Base-by-base conservation (phyloP, 23 tunicate species). In the Oikopleura albicans region DNA sequence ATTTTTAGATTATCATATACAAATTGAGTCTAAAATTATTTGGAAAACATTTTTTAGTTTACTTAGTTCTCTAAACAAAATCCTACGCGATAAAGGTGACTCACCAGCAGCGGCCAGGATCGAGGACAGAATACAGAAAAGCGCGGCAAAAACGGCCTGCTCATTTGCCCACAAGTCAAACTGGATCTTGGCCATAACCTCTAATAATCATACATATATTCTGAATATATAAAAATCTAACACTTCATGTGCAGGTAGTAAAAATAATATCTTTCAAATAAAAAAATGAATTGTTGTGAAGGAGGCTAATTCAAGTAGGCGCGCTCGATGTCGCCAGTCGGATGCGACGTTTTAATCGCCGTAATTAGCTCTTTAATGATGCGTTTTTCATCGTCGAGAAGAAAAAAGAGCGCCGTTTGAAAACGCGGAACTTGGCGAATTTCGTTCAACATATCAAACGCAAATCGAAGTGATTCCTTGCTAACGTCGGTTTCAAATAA, bases 91-190 rank as follows among this genome's bases (percentile, higher is more conserved):
- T n/a, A n/a, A n/a, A n/a, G n/a, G 34, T 16, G 4, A 71, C 27
- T 71, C 37, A 71, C 79, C 79, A 22, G 79, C 79, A 16, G 35
- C 79, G 35, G 36, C 79, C 4, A 71, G 28, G 2, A 71, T 71
- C 34, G 79, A 16, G 31, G 34, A 16, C 28, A 71, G 4, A 16
- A 71, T 71, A 34, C 28, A 22, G 33, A 71, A 71, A 71, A 71
- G 27, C 27, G 79, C 28, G 2, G 79, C 79, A 71, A 71, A 71
- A 4, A 71, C 4, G 33, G 36, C 35, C 31, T 71, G 79, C 35
- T 71, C 79, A 71, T 71, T 71, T 29, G 79, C 79, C 79, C 79
- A 71, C 2, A 71, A 29, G 2, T 29, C 79, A 4, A 71, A 71
- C 35, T 71, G 34, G 36, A 71, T 16, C 37, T 71, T 29, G 33